Evolutionary conservation across 1,140 invertebrate genomes (phyloP).

Genomic region (Atta colombica): DNA sequence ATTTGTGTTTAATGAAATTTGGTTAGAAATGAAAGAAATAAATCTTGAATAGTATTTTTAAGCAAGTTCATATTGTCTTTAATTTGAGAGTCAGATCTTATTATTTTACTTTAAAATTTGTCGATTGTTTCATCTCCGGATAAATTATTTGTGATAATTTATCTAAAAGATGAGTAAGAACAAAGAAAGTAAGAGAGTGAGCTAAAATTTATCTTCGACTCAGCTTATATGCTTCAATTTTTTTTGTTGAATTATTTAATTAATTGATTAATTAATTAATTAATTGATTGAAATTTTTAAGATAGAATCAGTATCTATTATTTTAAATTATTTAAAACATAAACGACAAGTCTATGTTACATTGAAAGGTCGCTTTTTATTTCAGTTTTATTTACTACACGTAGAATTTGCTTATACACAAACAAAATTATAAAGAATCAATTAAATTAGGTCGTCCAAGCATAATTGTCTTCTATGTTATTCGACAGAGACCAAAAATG

Average conservation of each 20-base stretch:
- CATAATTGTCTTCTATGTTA: neutral
- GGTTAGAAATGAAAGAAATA: neutral
- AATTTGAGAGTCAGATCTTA: neutral
- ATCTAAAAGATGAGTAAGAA: too few species aligned
- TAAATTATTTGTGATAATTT: too few species aligned
- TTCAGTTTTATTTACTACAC: neutral
- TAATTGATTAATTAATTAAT: neutral
- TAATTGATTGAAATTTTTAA: neutral
- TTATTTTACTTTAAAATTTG: neutral
- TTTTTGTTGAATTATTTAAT: neutral
- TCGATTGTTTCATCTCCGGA: too few species aligned
- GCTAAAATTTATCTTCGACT: too few species aligned
- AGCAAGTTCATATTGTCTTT: neutral
- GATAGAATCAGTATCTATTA: neutral
- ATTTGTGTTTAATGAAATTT: neutral
- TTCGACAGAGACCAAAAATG: conserved; percentile 85
- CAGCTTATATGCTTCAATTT: neutral
- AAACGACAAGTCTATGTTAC: neutral
- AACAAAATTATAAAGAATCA: neutral
- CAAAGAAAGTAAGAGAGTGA: too few species aligned
- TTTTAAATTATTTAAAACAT: neutral
- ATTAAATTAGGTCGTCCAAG: neutral
- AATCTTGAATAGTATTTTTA: conserved; percentile 1
- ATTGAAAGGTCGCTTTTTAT: neutral
- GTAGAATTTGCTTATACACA: neutral